Percentiles rank a stretch among this genome's conserved stretches.
Conservation (phyloP, 2,888 invertebrate species). For the Andricus curvator region DNA sequence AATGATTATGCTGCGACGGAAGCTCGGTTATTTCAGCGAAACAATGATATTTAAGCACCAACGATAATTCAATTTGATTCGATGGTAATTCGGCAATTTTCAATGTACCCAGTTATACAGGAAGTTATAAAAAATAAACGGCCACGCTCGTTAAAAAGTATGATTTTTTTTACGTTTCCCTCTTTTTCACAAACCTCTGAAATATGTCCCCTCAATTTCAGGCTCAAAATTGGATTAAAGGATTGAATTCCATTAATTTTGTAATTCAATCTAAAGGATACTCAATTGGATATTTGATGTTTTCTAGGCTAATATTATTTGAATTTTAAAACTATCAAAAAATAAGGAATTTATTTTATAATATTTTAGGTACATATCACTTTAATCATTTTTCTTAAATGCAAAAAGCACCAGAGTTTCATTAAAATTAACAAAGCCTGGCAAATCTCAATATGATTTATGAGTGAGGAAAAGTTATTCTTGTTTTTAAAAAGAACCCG, state of each 20-base stretch:
- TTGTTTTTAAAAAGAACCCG: constrained; percentile 40
- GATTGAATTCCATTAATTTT: no score
- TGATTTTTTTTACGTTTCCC: constrained; percentile 15
- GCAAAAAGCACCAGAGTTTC: constrained; percentile 22
- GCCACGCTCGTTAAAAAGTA: constrained; percentile 7
- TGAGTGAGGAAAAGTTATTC: constrained; percentile 35
- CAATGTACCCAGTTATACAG: constrained; percentile 17
- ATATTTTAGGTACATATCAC: background rate
- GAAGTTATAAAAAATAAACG: constrained; percentile 34
- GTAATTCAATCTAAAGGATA: no score
- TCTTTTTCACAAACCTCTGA: background rate
- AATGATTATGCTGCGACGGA: constrained; percentile 44
- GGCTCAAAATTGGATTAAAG: background rate
- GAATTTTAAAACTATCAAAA: no score
- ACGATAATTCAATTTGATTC: constrained; percentile 40
- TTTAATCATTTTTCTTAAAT: constrained; percentile 12
- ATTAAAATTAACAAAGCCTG: constrained; percentile 37
- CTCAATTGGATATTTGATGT: no score
- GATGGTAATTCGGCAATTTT: constrained; percentile 13
- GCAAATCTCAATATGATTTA: constrained; percentile 39
- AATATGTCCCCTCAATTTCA: background rate
- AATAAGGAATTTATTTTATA: no score
- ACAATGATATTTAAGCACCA: constrained; percentile 38
- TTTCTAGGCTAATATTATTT: no score
- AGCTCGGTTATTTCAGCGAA: constrained; percentile 32